A percentile compares a stretch with the other conserved stretches of the same genome.
Evolutionary conservation across 2,113 vertebrate species (phyloP).

Genomic region (Syngnathus floridae): DNA sequence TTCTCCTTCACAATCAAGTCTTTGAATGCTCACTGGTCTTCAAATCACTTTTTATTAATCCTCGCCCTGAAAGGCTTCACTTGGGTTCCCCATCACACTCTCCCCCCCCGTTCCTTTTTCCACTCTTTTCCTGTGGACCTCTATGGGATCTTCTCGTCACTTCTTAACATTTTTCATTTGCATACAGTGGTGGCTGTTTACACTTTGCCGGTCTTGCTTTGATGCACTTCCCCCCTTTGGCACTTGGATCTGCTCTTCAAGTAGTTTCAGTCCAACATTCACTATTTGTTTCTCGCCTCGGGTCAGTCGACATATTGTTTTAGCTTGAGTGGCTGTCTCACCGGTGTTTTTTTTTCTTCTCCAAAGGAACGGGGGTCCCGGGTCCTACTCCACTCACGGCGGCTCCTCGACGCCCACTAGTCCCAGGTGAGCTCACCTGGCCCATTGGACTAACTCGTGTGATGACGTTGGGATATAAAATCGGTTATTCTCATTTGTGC

Average conservation of each 20-base stretch:
- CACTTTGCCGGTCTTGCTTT: conserved; percentile 2
- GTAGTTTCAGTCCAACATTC: not conserved
- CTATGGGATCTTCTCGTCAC: not conserved
- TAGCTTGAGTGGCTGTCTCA: conserved; percentile 7
- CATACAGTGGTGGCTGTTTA: not conserved
- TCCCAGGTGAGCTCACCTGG: conserved; percentile 46
- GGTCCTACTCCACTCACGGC: conserved; percentile 38
- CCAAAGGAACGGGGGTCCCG: conserved; percentile 65
- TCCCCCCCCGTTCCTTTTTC: not conserved
- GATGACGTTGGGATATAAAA: not conserved
- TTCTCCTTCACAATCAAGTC: conserved; percentile 12
- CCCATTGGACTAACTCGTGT: not conserved
- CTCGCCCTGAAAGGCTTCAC: not conserved
- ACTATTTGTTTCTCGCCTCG: conserved; percentile 2
- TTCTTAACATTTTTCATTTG: conserved; percentile 3
- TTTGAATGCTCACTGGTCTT: conserved; percentile 10
- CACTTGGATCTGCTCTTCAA: not conserved
- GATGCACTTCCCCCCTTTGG: not conserved
- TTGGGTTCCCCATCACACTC: conserved; percentile 7
- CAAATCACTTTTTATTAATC: not conserved
- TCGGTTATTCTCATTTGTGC: not conserved
- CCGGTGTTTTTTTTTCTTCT: conserved; percentile 29
- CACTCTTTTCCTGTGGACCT: conserved; percentile 1
- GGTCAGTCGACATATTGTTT: not conserved
- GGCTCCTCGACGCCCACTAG: conserved; percentile 46